phyloP scores from a whole-genome alignment of 2,888 invertebrate species.

The Oxytorus armatus region DNA sequence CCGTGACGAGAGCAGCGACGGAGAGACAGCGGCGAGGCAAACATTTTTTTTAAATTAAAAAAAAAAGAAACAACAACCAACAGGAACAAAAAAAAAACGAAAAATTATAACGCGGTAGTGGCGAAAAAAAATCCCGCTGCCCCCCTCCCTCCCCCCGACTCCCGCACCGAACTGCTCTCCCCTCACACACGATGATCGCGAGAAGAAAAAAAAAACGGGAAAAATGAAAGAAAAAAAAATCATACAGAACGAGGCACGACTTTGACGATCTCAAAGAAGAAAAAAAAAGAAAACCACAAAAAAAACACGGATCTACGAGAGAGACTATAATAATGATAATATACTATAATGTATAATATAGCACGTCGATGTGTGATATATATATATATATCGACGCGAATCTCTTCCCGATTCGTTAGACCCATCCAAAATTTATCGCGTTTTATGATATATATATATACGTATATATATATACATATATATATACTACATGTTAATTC shows the following conservation, averaged over 20 bases:
- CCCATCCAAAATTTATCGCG: constrained; percentile 61
- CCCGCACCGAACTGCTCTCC: constrained; percentile 23
- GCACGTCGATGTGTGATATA: constrained; percentile 59
- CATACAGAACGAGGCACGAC: constrained; percentile 49
- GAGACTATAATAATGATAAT: constrained; percentile 59
- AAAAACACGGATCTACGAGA: constrained; percentile 65
- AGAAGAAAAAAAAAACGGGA: constrained; percentile 17
- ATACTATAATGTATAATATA: constrained; percentile 55
- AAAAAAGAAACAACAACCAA: constrained; percentile 15
- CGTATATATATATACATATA: constrained; percentile 35
- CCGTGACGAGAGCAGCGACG: constrained; percentile 54
- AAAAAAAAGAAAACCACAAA: constrained; percentile 19
- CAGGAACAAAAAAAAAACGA: constrained; percentile 6
- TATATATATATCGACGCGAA: constrained; percentile 58
- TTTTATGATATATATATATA: constrained; percentile 50
- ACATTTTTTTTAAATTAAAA: constrained; percentile 23
- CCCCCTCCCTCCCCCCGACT: constrained; percentile 7
- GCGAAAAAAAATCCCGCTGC: constrained; percentile 11
- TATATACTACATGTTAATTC: constrained; percentile 37
- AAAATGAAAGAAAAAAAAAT: constrained; percentile 7
- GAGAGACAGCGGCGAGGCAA: constrained; percentile 57
- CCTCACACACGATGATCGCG: constrained; percentile 26
- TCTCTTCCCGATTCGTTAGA: constrained; percentile 67
- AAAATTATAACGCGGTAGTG: constrained; percentile 2
- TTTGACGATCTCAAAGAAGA: constrained; percentile 63